Evolutionary conservation across 2,113 vertebrate genomes (phyloP).

Genomic region (Dryoscopus gambensis): DNA sequence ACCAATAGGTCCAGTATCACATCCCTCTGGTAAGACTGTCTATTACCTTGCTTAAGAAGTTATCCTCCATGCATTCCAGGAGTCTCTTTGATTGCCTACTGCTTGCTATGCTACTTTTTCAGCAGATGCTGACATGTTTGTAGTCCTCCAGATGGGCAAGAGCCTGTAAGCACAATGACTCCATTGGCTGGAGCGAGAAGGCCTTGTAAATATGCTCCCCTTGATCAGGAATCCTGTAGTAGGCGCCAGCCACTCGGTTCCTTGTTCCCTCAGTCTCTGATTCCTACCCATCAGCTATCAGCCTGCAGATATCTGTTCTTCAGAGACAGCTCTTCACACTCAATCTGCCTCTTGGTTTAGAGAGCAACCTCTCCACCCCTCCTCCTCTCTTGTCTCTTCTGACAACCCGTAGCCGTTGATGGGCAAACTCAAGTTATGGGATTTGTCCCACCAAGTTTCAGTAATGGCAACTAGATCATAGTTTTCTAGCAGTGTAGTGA

Average conservation of each 20-base stretch:
- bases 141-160: not conserved
- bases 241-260: not conserved
- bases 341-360: not conserved
- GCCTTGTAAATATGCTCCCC: not conserved
- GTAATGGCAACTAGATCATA: not conserved
- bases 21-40: not conserved
- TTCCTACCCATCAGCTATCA: not conserved
- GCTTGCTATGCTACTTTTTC: not conserved
- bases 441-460: not conserved
- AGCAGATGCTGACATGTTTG: not conserved
- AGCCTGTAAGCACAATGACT: not conserved
- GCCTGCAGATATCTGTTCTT: not conserved
- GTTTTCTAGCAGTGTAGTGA: not conserved
- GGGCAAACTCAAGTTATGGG: not conserved
- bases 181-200: not conserved
- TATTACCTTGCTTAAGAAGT: not conserved
- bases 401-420: not conserved
- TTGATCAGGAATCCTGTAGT: not conserved
- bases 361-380: not conserved
- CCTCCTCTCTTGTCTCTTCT: not conserved
- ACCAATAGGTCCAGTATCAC: not conserved
- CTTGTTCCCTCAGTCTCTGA: not conserved
- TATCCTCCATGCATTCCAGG: not conserved
- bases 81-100: not conserved
- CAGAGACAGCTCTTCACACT: not conserved